Conservation (phyloP, 2,888 invertebrate species). For the Sesamia inferens region DNA sequence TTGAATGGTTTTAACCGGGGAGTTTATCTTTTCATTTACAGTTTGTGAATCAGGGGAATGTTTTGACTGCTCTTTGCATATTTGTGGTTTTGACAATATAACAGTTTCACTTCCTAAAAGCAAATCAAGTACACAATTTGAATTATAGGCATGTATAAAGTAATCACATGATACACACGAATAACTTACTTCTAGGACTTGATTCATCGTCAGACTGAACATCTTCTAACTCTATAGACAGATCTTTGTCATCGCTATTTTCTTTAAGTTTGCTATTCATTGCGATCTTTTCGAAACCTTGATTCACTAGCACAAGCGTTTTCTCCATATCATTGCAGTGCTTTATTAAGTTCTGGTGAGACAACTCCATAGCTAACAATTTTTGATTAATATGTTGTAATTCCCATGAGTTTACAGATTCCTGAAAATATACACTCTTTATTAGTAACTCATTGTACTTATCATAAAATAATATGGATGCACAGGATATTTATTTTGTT, state of each 20-base stretch:
- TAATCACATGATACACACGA: neutral
- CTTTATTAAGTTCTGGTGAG: conserved; percentile 73
- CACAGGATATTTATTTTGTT: neutral
- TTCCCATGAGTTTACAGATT: conserved; percentile 77
- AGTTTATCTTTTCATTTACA: conserved; percentile 32
- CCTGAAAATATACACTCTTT: conserved; percentile 67
- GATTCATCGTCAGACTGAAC: conserved; percentile 80
- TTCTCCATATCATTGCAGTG: conserved; percentile 80
- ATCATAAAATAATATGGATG: neutral
- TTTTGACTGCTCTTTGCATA: conserved; percentile 67
- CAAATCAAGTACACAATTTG: conserved; percentile 6
- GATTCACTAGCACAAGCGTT: conserved; percentile 79
- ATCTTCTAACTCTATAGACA: conserved; percentile 74
- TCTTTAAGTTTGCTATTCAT: conserved; percentile 49
- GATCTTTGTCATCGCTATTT: conserved; percentile 50
- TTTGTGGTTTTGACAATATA: conserved; percentile 76
- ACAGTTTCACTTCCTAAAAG: conserved; percentile 80
- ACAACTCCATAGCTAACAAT: conserved; percentile 73
- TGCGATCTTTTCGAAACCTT: conserved; percentile 73
- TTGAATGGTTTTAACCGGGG: conserved; percentile 41
- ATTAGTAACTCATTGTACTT: neutral
- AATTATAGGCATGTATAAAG: neutral
- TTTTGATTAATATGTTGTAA: conserved; percentile 78
- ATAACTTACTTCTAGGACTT: conserved; percentile 71
- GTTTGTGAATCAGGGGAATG: conserved; percentile 13